Conservation (phyloP, 2,113 vertebrate genomes). For the Catagonus wagneri region DNA sequence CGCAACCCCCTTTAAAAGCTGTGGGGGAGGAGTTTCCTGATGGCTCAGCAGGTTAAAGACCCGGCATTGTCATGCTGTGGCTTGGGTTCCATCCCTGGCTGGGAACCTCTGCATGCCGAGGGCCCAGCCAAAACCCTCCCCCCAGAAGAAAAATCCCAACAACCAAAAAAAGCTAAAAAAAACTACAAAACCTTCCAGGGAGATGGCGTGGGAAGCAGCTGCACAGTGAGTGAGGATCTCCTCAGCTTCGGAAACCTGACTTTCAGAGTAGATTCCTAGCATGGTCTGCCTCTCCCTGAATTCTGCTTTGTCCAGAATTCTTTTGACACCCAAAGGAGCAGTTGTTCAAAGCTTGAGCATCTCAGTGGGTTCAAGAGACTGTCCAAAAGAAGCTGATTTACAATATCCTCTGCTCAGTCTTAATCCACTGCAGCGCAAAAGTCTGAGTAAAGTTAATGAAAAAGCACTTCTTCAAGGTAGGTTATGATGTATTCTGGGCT, state of each 20-base stretch:
- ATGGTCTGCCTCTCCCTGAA: not conserved
- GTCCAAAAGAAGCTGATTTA: not conserved
- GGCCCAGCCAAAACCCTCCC: too few relatives aligned
- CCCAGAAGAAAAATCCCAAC: too few relatives aligned
- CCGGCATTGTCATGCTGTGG: too few relatives aligned
- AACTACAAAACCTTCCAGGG: too few relatives aligned
- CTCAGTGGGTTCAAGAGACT: too few relatives aligned
- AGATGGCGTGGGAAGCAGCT: rapidly evolving
- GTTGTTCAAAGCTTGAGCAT: not conserved
- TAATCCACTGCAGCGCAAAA: not conserved
- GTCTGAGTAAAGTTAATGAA: not conserved
- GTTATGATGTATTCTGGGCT: not conserved
- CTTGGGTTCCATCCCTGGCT: too few relatives aligned
- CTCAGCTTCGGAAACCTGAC: rapidly evolving
- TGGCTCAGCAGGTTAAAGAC: too few relatives aligned
- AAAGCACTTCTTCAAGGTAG: not conserved
- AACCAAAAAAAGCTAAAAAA: too few relatives aligned
- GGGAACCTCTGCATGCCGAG: too few relatives aligned
- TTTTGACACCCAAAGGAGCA: not conserved
- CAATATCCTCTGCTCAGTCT: not conserved
- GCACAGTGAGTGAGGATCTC: not conserved
- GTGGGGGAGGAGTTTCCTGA: too few relatives aligned
- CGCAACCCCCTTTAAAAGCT: not conserved
- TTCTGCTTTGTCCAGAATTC: not conserved
- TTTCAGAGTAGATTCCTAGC: rapidly evolving